Evolutionary conservation across 2,797 vertebrate genomes (phyloP).

Genomic region (Smutsia temminckii): DNA sequence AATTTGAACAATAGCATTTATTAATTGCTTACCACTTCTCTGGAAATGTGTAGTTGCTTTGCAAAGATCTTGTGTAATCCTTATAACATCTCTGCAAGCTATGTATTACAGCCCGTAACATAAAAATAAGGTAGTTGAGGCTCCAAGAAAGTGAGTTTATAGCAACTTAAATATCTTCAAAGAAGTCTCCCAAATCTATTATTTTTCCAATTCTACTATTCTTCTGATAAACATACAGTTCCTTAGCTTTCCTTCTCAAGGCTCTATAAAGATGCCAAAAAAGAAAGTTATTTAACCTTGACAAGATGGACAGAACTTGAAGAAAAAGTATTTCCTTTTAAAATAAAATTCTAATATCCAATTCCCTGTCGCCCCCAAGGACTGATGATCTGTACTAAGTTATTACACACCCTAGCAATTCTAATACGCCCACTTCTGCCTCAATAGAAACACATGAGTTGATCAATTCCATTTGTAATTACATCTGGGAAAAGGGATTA

Average conservation of each 20-base stretch:
- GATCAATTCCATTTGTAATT: constrained; percentile 86
- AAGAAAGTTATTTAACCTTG: constrained; percentile 69
- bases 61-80: not conserved
- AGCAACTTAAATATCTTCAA: constrained; percentile 8
- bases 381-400: constrained; percentile 69
- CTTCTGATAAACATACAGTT: constrained; percentile 23
- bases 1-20: constrained; percentile 1
- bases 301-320: constrained; percentile 63
- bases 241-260: not conserved
- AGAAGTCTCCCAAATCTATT: not conserved
- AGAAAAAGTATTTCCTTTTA: constrained; percentile 69
- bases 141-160: not conserved
- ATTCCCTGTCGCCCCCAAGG: constrained; percentile 53
- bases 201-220: not conserved
- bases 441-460: constrained; percentile 79
- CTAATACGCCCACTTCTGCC: constrained; percentile 69
- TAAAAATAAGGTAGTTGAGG: not conserved
- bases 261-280: constrained; percentile 17
- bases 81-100: not conserved
- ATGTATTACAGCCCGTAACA: not conserved
- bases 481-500: constrained; percentile 86
- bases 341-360: constrained; percentile 67
- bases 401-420: constrained; percentile 78
- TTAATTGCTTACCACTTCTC: constrained; percentile 10
- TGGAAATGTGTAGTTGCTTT: constrained; percentile 1